These are phyloP conservation scores for Rousettus madagascariensis DNA, from an alignment of 2,797 vertebrate genomes.

Conservation along the genomic window DNA sequence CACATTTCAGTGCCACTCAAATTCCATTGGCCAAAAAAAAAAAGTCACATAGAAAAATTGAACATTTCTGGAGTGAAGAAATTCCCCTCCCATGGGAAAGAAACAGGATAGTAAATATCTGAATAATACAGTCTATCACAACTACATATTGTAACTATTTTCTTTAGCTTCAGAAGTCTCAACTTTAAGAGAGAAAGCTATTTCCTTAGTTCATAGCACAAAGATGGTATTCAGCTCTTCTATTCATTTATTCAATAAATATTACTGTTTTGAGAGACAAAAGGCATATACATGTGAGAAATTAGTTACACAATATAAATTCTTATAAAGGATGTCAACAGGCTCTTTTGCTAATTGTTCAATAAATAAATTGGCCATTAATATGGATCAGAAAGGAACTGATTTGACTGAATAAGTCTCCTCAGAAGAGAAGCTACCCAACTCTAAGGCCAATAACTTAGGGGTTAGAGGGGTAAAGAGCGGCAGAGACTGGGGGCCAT, in stretches of 20 bases:
- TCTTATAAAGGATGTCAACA: not conserved
- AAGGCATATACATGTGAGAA: not conserved
- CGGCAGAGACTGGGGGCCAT: not conserved
- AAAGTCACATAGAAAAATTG: not conserved
- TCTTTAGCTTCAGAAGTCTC: not conserved
- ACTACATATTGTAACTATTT: not conserved
- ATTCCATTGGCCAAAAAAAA: not conserved
- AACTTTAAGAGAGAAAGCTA: not conserved
- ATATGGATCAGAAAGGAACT: not conserved
- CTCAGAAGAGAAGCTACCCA: not conserved
- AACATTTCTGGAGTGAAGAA: not conserved
- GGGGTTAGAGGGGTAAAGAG: not conserved
- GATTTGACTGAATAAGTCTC: not conserved
- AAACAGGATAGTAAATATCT: not conserved
- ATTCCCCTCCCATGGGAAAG: not conserved
- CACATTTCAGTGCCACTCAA: conserved; percentile 16
- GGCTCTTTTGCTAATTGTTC: not conserved
- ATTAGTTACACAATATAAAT: not conserved
- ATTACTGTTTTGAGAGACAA: not conserved
- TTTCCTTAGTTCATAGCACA: not conserved
- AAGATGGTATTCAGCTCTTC: not conserved
- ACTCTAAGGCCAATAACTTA: not conserved
- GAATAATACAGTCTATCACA: not conserved
- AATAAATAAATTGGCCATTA: not conserved
- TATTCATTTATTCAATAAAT: not conserved